Base-by-base conservation (phyloP, 2,888 invertebrate species). In the Leucozona laternaria region DNA sequence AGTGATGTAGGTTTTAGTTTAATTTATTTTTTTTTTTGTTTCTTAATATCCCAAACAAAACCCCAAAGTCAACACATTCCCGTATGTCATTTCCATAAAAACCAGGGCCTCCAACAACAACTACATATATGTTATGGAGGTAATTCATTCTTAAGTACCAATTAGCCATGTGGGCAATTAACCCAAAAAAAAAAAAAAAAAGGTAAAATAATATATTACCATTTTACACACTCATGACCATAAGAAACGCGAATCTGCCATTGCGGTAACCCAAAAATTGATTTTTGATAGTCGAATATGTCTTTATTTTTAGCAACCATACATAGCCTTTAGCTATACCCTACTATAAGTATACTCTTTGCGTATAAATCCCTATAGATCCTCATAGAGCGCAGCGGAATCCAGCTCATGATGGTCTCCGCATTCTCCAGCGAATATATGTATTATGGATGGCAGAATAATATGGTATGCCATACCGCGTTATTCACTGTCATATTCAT, bases 251-350 rank as follows among this genome's bases (percentile, higher is more conserved):
- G 79, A 86, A 79, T 78, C 55, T 79, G 75, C 75, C 82, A 82
- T 68, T 75, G 78, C 22, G 75, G 82, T 64, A 75, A 71, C 57
- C 78, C 78, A 66, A 82, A 86, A 60, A 85, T 85, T 85, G 85
- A 85, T 78, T 85, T 81, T 81, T 85, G 85, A 85, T 85, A 73
- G 77, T 25, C 73, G 73, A 77, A 86, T n/a, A n/a, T 86, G 78
- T 82, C 86, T 86, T 45, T 82, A 79, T 82, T 79, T 71, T 66
- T 82, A 75, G 72, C 57, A 60, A 57, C 22, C 13, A 13, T 1
- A n/a, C 71, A 50, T 72, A 70, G 7, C 13, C 25, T 31, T 28
- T 28, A 28, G 28, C 5, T 4, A 17, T n/a, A n/a, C n/a, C n/a
- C n/a, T n/a, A n/a, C n/a, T n/a, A n/a, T n/a, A n/a, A n/a, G n/a